Conservation (phyloP, 2,113 vertebrate species). For the Phaethon lepturus region DNA sequence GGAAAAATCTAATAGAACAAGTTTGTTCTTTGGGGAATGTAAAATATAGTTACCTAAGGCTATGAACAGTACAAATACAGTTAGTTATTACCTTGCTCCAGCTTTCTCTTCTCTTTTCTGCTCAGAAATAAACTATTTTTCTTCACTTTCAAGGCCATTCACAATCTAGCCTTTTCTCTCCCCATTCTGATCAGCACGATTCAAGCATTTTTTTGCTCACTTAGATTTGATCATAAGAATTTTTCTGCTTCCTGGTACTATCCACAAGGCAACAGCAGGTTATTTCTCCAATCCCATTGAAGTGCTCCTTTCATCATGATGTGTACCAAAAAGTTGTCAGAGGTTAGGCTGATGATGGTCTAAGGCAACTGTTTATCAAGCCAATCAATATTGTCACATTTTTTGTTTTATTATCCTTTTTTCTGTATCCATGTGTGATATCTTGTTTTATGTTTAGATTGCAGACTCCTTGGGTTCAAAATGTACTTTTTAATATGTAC, state of each 20-base stretch:
- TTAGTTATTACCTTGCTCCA: slow-evolving; percentile 27
- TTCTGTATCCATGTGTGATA: neutral
- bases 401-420: neutral
- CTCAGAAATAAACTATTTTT: neutral
- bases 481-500: neutral
- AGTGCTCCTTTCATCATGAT: neutral
- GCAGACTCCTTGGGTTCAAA: neutral
- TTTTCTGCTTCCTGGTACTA: neutral
- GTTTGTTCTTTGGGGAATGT: neutral
- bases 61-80: neutral
- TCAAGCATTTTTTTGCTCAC: neutral
- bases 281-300: neutral
- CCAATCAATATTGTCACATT: neutral
- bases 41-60: slow-evolving; percentile 49
- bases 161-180: neutral
- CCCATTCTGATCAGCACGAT: neutral
- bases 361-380: neutral
- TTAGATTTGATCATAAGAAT: neutral
- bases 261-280: neutral
- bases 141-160: neutral
- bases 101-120: neutral
- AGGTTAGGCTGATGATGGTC: neutral
- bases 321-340: neutral
- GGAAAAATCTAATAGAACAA: slow-evolving; percentile 30
- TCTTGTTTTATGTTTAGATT: neutral